phyloP scores from a whole-genome alignment of 2,113 vertebrate genomes.

The Steatornis caripensis region DNA sequence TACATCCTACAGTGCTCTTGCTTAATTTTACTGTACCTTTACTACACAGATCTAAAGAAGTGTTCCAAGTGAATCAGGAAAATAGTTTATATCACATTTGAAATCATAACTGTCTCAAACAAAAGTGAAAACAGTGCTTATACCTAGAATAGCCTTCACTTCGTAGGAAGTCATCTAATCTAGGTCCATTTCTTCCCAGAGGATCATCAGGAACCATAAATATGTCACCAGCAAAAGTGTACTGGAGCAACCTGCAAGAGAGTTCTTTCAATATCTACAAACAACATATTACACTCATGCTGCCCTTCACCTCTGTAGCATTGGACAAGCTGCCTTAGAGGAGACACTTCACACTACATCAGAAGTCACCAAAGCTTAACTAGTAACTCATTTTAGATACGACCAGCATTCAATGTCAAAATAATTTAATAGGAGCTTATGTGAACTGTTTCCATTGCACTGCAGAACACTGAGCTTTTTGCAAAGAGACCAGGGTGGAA shows the following conservation, averaged over 20 bases:
- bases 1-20: not conserved
- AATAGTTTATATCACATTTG: not conserved
- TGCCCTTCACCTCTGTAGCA: not conserved
- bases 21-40: not conserved
- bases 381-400: not conserved
- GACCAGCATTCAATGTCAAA: not conserved
- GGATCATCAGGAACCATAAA: constrained; percentile 99
- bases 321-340: not conserved
- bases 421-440: not conserved
- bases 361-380: not conserved
- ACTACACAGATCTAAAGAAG: not conserved
- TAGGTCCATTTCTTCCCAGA: constrained; percentile 88
- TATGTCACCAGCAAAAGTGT: constrained; percentile 92
- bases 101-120: not conserved
- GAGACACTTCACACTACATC: not conserved
- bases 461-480: not conserved
- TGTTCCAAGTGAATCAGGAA: not conserved
- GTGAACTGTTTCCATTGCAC: not conserved
- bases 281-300: not conserved
- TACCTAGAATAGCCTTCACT: constrained; percentile 77
- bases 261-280: not conserved
- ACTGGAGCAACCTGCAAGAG: constrained; percentile 86
- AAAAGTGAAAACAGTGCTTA: not conserved
- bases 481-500: not conserved
- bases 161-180: constrained; percentile 84